Conservation (phyloP, 2,888 invertebrate genomes). For the Pycnomerus fuliginosus region DNA sequence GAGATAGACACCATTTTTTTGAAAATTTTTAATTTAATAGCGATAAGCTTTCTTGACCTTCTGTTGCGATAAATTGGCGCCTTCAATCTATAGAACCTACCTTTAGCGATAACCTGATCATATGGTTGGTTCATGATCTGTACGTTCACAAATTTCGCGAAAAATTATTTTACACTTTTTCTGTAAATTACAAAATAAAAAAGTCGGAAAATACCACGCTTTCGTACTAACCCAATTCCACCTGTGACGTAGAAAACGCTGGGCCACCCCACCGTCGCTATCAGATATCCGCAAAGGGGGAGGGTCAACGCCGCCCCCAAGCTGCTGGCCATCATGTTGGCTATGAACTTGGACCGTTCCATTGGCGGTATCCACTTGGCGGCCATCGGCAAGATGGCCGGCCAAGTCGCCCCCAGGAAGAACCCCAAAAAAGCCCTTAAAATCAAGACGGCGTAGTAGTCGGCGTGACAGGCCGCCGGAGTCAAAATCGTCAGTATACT, state of each 20-base stretch:
- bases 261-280: constrained; percentile 81
- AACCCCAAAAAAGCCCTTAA: constrained; percentile 63
- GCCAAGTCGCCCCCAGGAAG: constrained; percentile 82
- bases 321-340: constrained; percentile 91
- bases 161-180: too few relatives aligned
- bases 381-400: constrained; percentile 90
- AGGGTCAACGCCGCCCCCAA: constrained; percentile 89
- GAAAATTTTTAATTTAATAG: too few relatives aligned
- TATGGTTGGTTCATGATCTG: too few relatives aligned
- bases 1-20: too few relatives aligned
- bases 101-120: too few relatives aligned
- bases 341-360: constrained; percentile 90
- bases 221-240: constrained; percentile 69
- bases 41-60: too few relatives aligned
- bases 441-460: constrained; percentile 69
- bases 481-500: constrained; percentile 79
- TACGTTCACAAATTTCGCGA: too few relatives aligned
- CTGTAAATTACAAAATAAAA: too few relatives aligned
- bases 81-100: too few relatives aligned
- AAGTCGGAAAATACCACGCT: too few relatives aligned
- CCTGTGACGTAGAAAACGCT: constrained; percentile 88
- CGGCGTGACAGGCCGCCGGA: constrained; percentile 71
- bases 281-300: constrained; percentile 82
- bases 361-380: constrained; percentile 93
- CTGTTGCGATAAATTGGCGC: too few relatives aligned